Evolutionary conservation across 2,797 vertebrate species (phyloP).

Genomic region (Rhinella marina): DNA sequence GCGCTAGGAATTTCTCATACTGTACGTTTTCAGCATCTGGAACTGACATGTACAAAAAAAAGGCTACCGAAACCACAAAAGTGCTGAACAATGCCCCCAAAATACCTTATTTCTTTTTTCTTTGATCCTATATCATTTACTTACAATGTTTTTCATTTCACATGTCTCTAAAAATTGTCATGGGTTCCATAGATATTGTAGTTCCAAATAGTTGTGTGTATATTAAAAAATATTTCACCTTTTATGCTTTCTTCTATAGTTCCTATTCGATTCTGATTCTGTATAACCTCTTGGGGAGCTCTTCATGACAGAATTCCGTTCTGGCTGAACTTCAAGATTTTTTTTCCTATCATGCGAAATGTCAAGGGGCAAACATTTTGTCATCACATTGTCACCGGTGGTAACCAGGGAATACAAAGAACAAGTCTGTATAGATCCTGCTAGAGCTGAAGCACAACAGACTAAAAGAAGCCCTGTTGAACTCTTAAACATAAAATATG

Average conservation of each 20-base stretch:
- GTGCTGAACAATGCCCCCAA: no score
- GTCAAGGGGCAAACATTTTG: conserved; percentile 54
- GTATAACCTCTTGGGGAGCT: conserved; percentile 35
- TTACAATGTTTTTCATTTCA: background rate
- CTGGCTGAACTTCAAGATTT: conserved; percentile 45
- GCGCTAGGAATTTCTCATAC: no score
- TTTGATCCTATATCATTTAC: no score
- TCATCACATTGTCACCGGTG: conserved; percentile 52
- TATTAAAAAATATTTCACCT: background rate
- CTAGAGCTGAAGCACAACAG: conserved; percentile 1
- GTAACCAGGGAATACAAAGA: conserved; percentile 48
- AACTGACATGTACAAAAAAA: no score
- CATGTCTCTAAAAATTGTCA: no score
- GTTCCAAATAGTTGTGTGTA: background rate
- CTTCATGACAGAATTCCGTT: conserved; percentile 46
- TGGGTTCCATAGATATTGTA: background rate
- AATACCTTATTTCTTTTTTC: no score
- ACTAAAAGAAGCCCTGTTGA: background rate
- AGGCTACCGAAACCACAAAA: no score
- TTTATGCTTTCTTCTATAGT: background rate
- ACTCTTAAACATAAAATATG: background rate
- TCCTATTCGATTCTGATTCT: conserved; percentile 18
- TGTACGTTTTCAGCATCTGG: no score
- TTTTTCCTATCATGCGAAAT: conserved; percentile 50
- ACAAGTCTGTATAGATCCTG: conserved; percentile 26